Evolutionary conservation across 1,140 invertebrate genomes (phyloP), one percentile per base, ranked within the genome.

Genomic region (Brachionus plicatilis): DNA sequence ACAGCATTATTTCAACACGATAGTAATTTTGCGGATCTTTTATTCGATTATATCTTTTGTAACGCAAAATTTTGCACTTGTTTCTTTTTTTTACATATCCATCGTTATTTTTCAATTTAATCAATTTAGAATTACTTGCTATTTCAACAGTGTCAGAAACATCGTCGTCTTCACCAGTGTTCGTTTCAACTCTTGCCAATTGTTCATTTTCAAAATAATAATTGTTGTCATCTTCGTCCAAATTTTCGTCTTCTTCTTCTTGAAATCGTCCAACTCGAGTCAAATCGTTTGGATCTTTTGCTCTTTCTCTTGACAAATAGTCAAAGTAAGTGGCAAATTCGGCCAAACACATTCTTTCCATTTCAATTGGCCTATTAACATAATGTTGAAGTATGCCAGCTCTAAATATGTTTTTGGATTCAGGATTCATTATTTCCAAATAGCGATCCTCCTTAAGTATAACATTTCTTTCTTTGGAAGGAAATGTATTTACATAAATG

Each of bases 191-290:
- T 45, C 43, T 45, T 1, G 43, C 43, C 43, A 45, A 12, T 27
- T 27, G 27, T 27, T 27, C 27, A 29, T 29, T 29, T 1, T 1
- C 27, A 29, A 29, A 29, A 29, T 47, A 0, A 4, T 5, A 6
- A 24, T 68, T 68, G 20, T 68, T 68, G 29, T 70, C 29, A 72
- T 72, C 68, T 37, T 72, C 68, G 37, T 72, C 68, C 8, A 72
- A 17, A 72, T 72, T 4, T 37, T 72, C 68, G 8, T 17, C 33
- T 14, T n/a, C 33, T 9, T 72, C 68, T 0, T 12, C 2, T 41
- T 72, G 33, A 43, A 72, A 72, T 72, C 2, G 7, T 17, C n/a
- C 14, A n/a, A 72, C 17, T 0, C 68, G 0, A 1, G 29, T 43
- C 9, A 43, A 43, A 72, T 72, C 37, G 8, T 41, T 20, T 72